Evolutionary conservation across 2,888 invertebrate species (phyloP).

Genomic region (Drosophila imparisetae): DNA sequence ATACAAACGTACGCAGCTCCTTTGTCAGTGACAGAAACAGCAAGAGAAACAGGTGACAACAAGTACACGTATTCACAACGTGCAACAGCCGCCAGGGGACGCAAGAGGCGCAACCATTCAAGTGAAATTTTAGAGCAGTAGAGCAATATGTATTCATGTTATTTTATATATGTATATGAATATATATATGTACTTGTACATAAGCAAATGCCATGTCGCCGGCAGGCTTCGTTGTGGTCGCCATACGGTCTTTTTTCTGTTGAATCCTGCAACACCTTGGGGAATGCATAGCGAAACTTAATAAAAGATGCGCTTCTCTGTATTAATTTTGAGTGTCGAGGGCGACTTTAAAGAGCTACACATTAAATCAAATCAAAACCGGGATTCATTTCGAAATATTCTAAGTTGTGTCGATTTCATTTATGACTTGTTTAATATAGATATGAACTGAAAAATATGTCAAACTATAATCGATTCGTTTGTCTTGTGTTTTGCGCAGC

Average conservation of each 20-base stretch:
- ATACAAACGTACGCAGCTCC: conserved; percentile 55
- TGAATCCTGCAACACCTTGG: conserved; percentile 13
- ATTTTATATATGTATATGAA: neutral
- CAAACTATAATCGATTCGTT: neutral
- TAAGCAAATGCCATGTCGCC: conserved; percentile 8
- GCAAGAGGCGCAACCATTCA: conserved; percentile 35
- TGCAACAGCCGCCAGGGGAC: conserved; percentile 47
- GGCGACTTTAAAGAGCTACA: neutral
- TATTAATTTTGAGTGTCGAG: neutral
- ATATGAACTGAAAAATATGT: neutral
- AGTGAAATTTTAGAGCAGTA: conserved; percentile 39
- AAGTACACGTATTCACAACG: conserved; percentile 61
- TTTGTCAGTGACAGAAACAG: conserved; percentile 64
- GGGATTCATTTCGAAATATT: neutral
- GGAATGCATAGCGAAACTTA: conserved; percentile 7
- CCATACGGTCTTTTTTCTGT: conserved; percentile 11
- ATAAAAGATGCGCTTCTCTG: conserved; percentile 12
- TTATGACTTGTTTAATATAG: neutral
- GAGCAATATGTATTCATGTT: conserved; percentile 11
- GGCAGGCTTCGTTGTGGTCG: conserved; percentile 37
- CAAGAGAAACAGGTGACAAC: conserved; percentile 65
- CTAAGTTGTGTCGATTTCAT: neutral
- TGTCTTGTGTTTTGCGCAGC: neutral
- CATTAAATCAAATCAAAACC: neutral
- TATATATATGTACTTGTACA: neutral